phyloP scores from a whole-genome alignment of 1,140 invertebrate genomes.

The Thaumetopoea pityocampa region DNA sequence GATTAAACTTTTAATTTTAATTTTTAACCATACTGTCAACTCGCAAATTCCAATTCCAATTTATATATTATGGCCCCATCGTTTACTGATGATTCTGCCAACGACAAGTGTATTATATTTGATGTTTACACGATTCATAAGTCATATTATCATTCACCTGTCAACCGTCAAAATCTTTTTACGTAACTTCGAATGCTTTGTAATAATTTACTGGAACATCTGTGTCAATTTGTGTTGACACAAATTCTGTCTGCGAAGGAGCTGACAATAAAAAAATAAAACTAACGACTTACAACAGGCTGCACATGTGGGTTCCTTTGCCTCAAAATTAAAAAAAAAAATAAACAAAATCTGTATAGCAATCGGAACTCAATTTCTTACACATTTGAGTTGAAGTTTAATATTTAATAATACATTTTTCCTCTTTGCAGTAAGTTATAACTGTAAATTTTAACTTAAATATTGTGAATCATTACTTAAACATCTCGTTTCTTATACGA shows the following conservation, averaged over 20 bases:
- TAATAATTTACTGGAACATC: constrained; percentile 44
- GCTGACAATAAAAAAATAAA: constrained; percentile 44
- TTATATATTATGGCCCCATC: too few relatives aligned
- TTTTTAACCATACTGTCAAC: too few relatives aligned
- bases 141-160: too few relatives aligned
- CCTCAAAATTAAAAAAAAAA: constrained; percentile 29
- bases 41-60: too few relatives aligned
- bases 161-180: constrained; percentile 5
- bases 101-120: too few relatives aligned
- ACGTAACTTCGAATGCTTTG: constrained; percentile 17
- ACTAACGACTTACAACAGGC: constrained; percentile 49
- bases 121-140: too few relatives aligned
- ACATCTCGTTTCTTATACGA: background rate
- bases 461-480: constrained; percentile 42
- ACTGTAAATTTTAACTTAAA: constrained; percentile 47
- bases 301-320: constrained; percentile 49
- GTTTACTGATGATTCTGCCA: too few relatives aligned
- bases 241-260: constrained; percentile 42
- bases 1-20: too few relatives aligned
- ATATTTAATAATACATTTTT: constrained; percentile 18
- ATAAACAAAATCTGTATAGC: constrained; percentile 15
- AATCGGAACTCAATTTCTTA: constrained; percentile 13
- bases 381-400: constrained; percentile 15
- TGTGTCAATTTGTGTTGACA: constrained; percentile 58
- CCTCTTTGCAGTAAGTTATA: constrained; percentile 25